Evolutionary conservation across 23 tunicate genomes (phyloP).

Genomic region (Ascidia mentula): DNA sequence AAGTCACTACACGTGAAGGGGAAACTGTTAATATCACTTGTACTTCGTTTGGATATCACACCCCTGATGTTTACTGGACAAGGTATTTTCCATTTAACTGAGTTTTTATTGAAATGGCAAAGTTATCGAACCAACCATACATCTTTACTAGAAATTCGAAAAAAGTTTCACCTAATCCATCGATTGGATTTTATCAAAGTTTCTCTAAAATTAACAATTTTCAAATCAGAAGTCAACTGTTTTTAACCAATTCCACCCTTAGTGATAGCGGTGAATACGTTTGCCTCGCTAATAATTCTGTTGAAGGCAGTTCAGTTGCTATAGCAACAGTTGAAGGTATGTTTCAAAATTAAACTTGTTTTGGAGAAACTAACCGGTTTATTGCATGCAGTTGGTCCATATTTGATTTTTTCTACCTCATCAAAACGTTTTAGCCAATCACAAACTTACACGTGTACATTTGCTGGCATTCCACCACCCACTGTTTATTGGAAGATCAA

Average conservation of each 20-base stretch:
- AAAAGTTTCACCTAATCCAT: neutral
- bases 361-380: too few relatives aligned
- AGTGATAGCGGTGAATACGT: neutral
- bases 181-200: neutral
- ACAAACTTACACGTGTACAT: neutral
- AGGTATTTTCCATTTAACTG: neutral
- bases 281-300: neutral
- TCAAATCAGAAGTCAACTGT: neutral
- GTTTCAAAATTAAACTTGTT: too few relatives aligned
- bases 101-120: too few relatives aligned
- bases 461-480: neutral
- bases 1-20: neutral
- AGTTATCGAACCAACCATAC: too few relatives aligned
- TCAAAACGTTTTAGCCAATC: neutral
- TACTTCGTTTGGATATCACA: neutral
- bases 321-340: too few relatives aligned
- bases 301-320: too few relatives aligned
- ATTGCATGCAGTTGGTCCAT: neutral
- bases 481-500: conserved; percentile 3
- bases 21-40: neutral
- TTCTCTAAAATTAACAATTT: neutral
- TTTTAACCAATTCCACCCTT: neutral
- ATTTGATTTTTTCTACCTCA: neutral
- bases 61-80: neutral
- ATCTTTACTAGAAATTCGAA: neutral